Percentiles rank a stretch among this genome's conserved stretches.
Conservation (phyloP, 2,113 vertebrate species). For the Istiophorus platypterus region DNA sequence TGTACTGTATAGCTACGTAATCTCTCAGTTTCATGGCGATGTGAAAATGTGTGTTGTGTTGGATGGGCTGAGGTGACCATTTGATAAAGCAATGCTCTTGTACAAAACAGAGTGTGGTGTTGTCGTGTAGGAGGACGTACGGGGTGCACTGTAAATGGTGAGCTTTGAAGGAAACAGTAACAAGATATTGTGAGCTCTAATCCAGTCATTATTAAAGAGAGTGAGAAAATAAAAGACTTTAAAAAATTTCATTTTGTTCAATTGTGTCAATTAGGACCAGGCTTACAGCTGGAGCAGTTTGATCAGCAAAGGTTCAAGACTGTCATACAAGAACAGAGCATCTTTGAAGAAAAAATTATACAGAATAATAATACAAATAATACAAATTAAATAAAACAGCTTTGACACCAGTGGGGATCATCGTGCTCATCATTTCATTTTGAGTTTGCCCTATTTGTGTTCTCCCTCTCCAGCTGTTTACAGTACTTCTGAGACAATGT, state of each 20-base stretch:
- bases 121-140: slow-evolving; percentile 62
- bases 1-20: not conserved
- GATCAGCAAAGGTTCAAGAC: slow-evolving; percentile 16
- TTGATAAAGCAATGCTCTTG: slow-evolving; percentile 57
- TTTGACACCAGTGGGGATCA: slow-evolving; percentile 36
- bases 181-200: slow-evolving; percentile 21
- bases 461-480: slow-evolving; percentile 22
- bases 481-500: slow-evolving; percentile 36
- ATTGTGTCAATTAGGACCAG: slow-evolving; percentile 45
- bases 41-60: slow-evolving; percentile 44
- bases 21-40: slow-evolving; percentile 32
- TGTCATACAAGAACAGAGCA: not conserved
- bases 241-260: slow-evolving; percentile 23
- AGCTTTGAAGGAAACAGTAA: slow-evolving; percentile 30
- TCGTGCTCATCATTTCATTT: not conserved
- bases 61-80: slow-evolving; percentile 46
- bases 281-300: slow-evolving; percentile 15
- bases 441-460: slow-evolving; percentile 45
- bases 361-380: slow-evolving; percentile 27
- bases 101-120: slow-evolving; percentile 40
- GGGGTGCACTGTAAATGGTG: slow-evolving; percentile 39
- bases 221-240: not conserved
- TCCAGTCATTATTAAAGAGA: slow-evolving; percentile 9
- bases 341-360: too few relatives aligned
- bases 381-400: slow-evolving; percentile 40